Evolutionary conservation across 1,140 invertebrate species (phyloP), one percentile per base, ranked within the genome.

Genomic region (Platyura marginata): DNA sequence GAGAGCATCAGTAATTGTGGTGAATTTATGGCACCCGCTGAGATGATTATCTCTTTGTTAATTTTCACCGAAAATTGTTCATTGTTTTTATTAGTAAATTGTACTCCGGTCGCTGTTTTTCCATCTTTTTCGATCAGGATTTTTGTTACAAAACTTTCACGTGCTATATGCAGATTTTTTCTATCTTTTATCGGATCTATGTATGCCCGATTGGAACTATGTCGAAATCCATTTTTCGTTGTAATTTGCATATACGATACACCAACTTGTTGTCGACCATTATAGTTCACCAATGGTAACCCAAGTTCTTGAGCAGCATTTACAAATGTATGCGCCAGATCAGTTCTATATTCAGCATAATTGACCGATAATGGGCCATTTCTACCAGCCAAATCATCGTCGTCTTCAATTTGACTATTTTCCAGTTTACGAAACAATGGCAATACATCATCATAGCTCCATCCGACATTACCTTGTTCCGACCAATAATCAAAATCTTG

Each of bases 1-100:
- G 79, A 83, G 1, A 88, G 51, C 81, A 89, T 84, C 25, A 93
- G 65, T 1, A 93, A 50, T 47, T 89, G 83, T 0, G 85, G 84
- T 0, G 74, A 71, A 18, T 74, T 80, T 20, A 89, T 74, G 1
- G 81, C 25, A 23, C 32, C 41, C 33, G 11, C 43, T 33, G 23
- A 43, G 35, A 18, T 37, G n/a, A 35, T 45, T 35, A 23, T 21
- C 37, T 16, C 45, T 52, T 74, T 79, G 21, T 50, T 67, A 0
- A 72, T 74, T 41, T 56, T 54, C 10, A 79, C 70, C 40, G 55
- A 65, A 40, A 69, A 63, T 47, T 61, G 23, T 0, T 70, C 66
- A 11, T 48, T 61, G 2, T 67, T 66, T 21, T 65, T 56, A 44
- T 65, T 67, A 2, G 76, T 52, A 40, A 79, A 68, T 57, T 76